A percentile compares a stretch with the other conserved stretches of the same genome.
Conservation (phyloP, 2,888 invertebrate genomes). For the Elaeidobius kamerunicus region DNA sequence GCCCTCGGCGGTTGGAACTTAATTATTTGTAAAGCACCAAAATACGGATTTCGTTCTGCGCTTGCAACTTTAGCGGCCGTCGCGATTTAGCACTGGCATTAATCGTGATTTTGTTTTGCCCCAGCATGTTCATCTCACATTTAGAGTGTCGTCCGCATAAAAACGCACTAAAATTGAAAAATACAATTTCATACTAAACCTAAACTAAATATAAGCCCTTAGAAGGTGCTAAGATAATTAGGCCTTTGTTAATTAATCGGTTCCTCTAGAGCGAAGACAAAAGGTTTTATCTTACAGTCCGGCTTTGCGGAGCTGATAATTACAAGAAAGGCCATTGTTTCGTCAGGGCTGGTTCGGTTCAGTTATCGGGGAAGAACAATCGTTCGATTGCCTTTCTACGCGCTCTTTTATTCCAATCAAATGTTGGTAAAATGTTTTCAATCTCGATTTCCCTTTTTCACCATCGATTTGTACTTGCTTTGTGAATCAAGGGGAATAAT, state of each 20-base stretch:
- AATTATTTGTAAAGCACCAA: slow-evolving; percentile 7
- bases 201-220: neutral
- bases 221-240: slow-evolving; percentile 37
- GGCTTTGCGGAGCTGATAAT: slow-evolving; percentile 20
- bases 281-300: slow-evolving; percentile 27
- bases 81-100: neutral
- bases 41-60: neutral
- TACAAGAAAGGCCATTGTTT: slow-evolving; percentile 24
- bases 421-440: slow-evolving; percentile 7
- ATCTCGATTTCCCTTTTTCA: no score
- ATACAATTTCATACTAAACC: neutral
- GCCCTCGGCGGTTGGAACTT: slow-evolving; percentile 9
- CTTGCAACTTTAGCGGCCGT: neutral
- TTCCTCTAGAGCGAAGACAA: slow-evolving; percentile 28
- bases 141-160: neutral
- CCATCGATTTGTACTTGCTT: no score
- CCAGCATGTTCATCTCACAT: neutral
- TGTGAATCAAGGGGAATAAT: no score
- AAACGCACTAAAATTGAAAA: neutral
- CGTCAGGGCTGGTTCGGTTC: slow-evolving; percentile 11
- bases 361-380: slow-evolving; percentile 21
- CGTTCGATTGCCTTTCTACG: slow-evolving; percentile 8
- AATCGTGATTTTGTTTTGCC: neutral
- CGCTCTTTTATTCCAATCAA: slow-evolving; percentile 17
- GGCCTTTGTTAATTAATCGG: slow-evolving; percentile 37